A percentile compares a stretch with the other conserved stretches of the same genome.
These are phyloP conservation scores for Portunus trituberculatus DNA, from an alignment of 1,140 invertebrate species.

Conservation along the genomic window DNA sequence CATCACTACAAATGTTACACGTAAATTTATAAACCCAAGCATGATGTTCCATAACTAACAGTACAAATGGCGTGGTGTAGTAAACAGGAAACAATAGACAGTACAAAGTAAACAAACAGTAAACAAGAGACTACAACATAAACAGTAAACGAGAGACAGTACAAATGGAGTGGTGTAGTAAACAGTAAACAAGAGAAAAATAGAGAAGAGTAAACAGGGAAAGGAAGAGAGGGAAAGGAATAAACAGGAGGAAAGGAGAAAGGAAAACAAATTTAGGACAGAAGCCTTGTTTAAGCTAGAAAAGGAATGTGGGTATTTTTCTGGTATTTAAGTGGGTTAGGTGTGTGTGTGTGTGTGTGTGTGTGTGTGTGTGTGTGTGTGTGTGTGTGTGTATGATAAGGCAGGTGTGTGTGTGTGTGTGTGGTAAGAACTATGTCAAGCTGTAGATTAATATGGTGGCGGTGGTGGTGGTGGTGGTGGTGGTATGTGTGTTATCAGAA, in stretches of 20 bases:
- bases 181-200: no score
- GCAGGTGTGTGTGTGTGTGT: background rate
- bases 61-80: no score
- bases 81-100: no score
- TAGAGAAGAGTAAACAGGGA: constrained; percentile 8
- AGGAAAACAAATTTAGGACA: no score
- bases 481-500: background rate
- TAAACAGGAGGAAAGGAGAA: background rate
- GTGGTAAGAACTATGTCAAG: background rate
- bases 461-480: background rate
- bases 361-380: background rate
- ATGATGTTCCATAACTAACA: no score
- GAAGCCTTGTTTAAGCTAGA: background rate
- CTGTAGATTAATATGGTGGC: no score
- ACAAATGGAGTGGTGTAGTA: no score
- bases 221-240: constrained; percentile 21
- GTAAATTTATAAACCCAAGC: no score
- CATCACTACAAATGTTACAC: no score
- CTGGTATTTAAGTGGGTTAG: background rate
- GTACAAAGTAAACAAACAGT: no score
- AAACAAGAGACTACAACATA: no score
- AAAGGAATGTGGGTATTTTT: background rate
- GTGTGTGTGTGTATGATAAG: background rate
- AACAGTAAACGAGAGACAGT: no score
- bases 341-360: background rate